Base-by-base conservation (phyloP, 2,113 vertebrate genomes). In the Ptychochromis oligacanthus region DNA sequence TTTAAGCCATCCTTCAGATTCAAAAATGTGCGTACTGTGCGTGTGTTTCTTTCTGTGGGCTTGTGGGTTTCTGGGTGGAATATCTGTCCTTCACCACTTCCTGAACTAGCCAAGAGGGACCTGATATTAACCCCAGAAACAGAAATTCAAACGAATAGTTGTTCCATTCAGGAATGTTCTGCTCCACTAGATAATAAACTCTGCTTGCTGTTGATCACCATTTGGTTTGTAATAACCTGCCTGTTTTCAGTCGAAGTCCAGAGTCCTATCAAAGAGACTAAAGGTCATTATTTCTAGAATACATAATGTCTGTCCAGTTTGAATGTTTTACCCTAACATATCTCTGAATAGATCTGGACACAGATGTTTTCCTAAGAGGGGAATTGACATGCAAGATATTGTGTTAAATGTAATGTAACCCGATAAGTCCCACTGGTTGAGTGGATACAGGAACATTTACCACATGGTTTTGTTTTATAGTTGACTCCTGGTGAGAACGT, bases 1-100 rank as follows among this genome's bases (percentile, higher is more conserved):
- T 54, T 49, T 6, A 14, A 81, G 77, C 60, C 0, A 4, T 52
- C 58, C 12, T 12, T 57, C 31, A 64, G 75, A 75, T 83, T 22
- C 5, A 67, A 15, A 81, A 43, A 59, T 40, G 74, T 61, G 40
- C 54, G 57, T 55, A 40, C 7, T 77, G 31, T 46, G 60, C 82
- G n/a, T 84, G 43, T 59, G 74, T 67, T 75, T 87, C 43, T 75
- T 36, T 85, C 67, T 54, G 74, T 12, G 77, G 57, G 75, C 43
- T 85, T 8, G 77, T 67, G 83, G 80, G 75, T 84, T 89, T 84
- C 85, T 91, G 81, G 87, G 82, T 60, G 75, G 88, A 91, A 87
- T 85, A 64, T 91, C 79, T 91, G 89, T 86, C 83, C 87, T 91
- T 87, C 75, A 87, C 90, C 87, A 90, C 86, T 90, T 95, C 93